Base-by-base conservation (phyloP, 1,140 invertebrate genomes). In the Bombus ignitus region DNA sequence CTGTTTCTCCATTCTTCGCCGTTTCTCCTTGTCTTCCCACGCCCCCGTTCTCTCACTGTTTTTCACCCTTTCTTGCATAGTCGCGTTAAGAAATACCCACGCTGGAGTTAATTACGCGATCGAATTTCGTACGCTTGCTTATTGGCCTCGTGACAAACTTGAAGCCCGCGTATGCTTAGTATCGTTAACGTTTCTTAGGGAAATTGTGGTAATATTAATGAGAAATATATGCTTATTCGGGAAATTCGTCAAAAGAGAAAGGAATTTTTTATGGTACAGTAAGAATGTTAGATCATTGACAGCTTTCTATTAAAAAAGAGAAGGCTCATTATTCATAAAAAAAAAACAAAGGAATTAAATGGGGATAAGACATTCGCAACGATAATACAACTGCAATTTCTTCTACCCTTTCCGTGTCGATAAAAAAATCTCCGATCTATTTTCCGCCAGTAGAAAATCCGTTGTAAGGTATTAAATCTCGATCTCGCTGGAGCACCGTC, bases 61-160 rank as follows among this genome's bases (percentile, higher is more conserved):
- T 84, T 59, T 37, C 75, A 37, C 13, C 47, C 37, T 32, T 37
- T 44, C 47, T 42, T 42, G 25, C 39, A 18, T 15, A 12, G 25
- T 15, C 28, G 18, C 47, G 28, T 22, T 32, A 10, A 57, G 44
- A 35, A 68, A 71, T 59, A 53, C n/a, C n/a, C 32, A 39, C 39
- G 65, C n/a, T 42, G 53, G 12, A 81, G 44, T 82, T 82, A 71
- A 89, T 79, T 75, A 65, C 62, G 35, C 57, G 72, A 74, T 86
- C 78, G 85, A 86, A 65, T 79, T 57, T 12, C 70, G 65, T 22
- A 57, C 57, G 28, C 13, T 42, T 47, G n/a, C 57, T 75, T 82
- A 82, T 66, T 72, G 32, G 42, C 25, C 42, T 22, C n/a, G 28
- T 9, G 25, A 53, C 22, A 3, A 53, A 22, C 5, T 42, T 42